phyloP scores from a whole-genome alignment of 2,888 invertebrate genomes.

The Ormyrus labotus region DNA sequence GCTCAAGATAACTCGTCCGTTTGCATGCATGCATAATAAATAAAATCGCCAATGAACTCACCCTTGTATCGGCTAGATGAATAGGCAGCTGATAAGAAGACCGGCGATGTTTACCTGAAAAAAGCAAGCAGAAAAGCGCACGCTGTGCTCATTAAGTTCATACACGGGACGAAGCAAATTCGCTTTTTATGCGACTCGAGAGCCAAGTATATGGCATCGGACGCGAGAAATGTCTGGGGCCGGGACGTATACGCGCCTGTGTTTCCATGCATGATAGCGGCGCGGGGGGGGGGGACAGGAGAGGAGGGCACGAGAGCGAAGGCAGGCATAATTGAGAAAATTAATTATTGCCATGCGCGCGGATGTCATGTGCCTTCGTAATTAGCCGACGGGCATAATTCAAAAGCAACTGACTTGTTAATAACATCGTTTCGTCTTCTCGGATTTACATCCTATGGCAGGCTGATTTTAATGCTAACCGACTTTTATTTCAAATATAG shows the following conservation, averaged over 20 bases:
- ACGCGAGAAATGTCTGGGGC: background rate
- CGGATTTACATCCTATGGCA: slow-evolving; percentile 20
- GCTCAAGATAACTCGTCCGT: background rate
- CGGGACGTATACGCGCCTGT: background rate
- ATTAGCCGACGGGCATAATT: slow-evolving; percentile 73
- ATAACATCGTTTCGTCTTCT: slow-evolving; percentile 55
- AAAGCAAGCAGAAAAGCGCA: slow-evolving; percentile 12
- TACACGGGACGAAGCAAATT: background rate
- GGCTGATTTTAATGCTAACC: slow-evolving; percentile 17
- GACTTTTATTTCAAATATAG: background rate
- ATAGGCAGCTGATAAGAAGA: slow-evolving; percentile 33
- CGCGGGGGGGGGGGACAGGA: slow-evolving; percentile 40
- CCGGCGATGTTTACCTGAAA: slow-evolving; percentile 21
- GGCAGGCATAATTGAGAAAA: slow-evolving; percentile 71
- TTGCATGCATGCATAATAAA: background rate
- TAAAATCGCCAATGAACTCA: slow-evolving; percentile 12
- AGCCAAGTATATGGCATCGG: background rate
- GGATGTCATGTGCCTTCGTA: slow-evolving; percentile 72
- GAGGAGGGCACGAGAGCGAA: slow-evolving; percentile 60
- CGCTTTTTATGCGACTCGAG: slow-evolving; percentile 1
- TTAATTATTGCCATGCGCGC: slow-evolving; percentile 71
- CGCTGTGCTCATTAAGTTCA: slow-evolving; percentile 25
- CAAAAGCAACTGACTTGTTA: slow-evolving; percentile 71
- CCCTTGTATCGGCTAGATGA: slow-evolving; percentile 15
- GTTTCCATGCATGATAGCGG: background rate